A percentile compares a stretch with the other conserved stretches of the same genome.
Conservation (phyloP, 2,797 vertebrate genomes). For the Myotis vivesi region DNA sequence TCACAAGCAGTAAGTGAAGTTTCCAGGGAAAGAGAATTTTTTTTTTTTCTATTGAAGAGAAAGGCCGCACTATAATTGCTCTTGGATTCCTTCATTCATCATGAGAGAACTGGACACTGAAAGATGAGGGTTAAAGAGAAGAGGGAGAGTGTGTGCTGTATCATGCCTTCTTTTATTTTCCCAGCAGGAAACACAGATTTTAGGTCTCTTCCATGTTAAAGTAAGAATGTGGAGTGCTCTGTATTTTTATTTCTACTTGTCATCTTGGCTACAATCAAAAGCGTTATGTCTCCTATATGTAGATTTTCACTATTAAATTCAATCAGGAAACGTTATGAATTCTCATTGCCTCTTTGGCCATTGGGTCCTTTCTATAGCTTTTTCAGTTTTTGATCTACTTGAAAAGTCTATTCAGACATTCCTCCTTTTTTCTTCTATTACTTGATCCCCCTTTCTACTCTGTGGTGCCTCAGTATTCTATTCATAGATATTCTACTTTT, state of each 20-base stretch:
- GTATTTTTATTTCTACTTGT: slow-evolving; percentile 65
- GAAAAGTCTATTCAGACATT: slow-evolving; percentile 76
- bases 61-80: not conserved
- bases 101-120: slow-evolving; percentile 51
- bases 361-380: slow-evolving; percentile 64
- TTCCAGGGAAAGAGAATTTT: not conserved
- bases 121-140: slow-evolving; percentile 40
- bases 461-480: slow-evolving; percentile 73
- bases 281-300: slow-evolving; percentile 53
- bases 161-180: slow-evolving; percentile 63
- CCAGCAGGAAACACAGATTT: slow-evolving; percentile 41
- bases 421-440: slow-evolving; percentile 77
- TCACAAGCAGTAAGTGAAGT: not conserved
- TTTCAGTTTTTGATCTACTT: slow-evolving; percentile 77
- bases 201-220: slow-evolving; percentile 59
- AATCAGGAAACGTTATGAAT: slow-evolving; percentile 65
- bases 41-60: slow-evolving; percentile 4
- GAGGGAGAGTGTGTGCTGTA: slow-evolving; percentile 42
- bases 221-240: slow-evolving; percentile 49
- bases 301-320: slow-evolving; percentile 74
- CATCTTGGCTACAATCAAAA: slow-evolving; percentile 67
- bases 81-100: slow-evolving; percentile 44
- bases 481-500: slow-evolving; percentile 72
- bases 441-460: slow-evolving; percentile 72
- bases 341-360: slow-evolving; percentile 55